Percentiles rank a stretch among this genome's conserved stretches.
Conservation (phyloP, 2,113 vertebrate genomes). For the Stomatorhinus ivindoensis region DNA sequence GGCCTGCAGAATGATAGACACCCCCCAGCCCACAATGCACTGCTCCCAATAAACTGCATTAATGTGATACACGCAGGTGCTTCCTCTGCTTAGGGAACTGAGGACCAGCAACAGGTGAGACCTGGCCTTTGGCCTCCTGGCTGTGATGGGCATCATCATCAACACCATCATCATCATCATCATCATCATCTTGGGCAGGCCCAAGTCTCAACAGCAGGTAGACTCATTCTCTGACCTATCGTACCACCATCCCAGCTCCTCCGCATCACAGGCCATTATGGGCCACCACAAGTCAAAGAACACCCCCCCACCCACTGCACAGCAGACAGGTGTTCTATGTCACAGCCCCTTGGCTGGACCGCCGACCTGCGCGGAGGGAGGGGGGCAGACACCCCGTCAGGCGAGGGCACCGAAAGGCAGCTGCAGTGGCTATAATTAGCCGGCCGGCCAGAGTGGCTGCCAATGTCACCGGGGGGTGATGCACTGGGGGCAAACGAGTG, state of each 20-base stretch:
- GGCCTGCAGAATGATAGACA: not conserved
- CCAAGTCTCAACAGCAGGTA: too few species aligned
- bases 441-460: conserved; percentile 54
- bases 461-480: conserved; percentile 30
- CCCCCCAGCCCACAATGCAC: not conserved
- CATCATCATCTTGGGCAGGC: too few species aligned
- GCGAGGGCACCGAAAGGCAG: conserved; percentile 72
- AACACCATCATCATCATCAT: not conserved
- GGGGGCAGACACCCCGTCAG: conserved; percentile 64
- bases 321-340: conserved; percentile 88
- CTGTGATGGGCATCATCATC: not conserved
- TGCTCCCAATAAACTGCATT: not conserved
- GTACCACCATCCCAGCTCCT: conserved; percentile 15
- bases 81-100: not conserved
- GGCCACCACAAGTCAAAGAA: conserved; percentile 71
- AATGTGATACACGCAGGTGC: not conserved
- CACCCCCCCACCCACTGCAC: conserved; percentile 62
- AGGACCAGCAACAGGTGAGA: not conserved
- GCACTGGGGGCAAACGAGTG: conserved; percentile 8
- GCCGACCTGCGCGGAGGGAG: conserved; percentile 56
- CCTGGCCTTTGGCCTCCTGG: not conserved
- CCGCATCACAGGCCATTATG: conserved; percentile 68
- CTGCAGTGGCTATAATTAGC: conserved; percentile 81
- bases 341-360: conserved; percentile 62
- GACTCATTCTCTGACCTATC: too few species aligned